A percentile compares a stretch with the other conserved stretches of the same genome.
Conservation (phyloP, 1,140 invertebrate genomes). For the Holotrichia oblita region DNA sequence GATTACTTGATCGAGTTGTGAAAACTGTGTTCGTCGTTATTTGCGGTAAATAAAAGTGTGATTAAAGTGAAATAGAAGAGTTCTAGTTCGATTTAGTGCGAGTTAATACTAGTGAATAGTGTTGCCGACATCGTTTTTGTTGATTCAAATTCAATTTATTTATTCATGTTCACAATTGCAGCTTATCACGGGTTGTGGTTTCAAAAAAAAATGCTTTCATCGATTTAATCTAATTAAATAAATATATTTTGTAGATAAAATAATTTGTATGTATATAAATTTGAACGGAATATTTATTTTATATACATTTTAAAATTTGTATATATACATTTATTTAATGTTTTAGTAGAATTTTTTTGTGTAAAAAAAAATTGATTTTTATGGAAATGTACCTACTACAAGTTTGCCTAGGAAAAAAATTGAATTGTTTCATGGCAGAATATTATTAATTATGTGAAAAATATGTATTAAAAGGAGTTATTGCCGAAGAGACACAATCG, state of each 20-base stretch:
- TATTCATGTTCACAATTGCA: no score
- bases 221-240: background rate
- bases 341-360: background rate
- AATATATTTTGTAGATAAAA: slow-evolving; percentile 23
- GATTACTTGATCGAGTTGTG: background rate
- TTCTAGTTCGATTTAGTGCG: background rate
- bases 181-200: slow-evolving; percentile 29
- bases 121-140: background rate
- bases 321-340: slow-evolving; percentile 1
- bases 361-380: background rate
- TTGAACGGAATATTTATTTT: background rate
- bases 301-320: background rate
- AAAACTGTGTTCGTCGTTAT: slow-evolving; percentile 1
- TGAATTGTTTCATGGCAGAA: no score
- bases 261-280: slow-evolving; percentile 1
- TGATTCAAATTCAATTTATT: background rate
- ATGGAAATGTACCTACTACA: background rate
- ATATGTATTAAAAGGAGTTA: background rate
- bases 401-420: no score
- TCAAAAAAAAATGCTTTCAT: background rate
- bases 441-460: background rate
- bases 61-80: background rate
- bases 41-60: slow-evolving; percentile 1
- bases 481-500: background rate
- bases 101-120: background rate